A percentile compares a stretch with the other conserved stretches of the same genome.
Conservation (phyloP, 2,888 invertebrate species). For the Hanleya hanleyi region DNA sequence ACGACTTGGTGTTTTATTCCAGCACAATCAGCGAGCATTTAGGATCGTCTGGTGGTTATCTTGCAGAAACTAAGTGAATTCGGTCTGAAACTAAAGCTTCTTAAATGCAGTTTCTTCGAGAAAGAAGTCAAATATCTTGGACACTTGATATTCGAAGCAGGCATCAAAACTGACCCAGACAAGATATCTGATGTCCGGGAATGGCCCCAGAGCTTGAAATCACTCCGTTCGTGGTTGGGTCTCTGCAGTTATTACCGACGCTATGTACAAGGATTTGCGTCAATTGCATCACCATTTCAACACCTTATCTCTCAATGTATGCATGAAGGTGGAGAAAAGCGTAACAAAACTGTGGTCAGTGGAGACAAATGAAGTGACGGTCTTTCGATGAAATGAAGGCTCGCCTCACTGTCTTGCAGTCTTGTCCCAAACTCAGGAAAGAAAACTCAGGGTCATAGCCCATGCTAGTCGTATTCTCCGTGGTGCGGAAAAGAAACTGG, state of each 20-base stretch:
- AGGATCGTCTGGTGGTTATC: neutral
- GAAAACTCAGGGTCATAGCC: slow-evolving; percentile 12
- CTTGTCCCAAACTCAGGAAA: slow-evolving; percentile 5
- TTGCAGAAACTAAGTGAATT: slow-evolving; percentile 7
- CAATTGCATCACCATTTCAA: slow-evolving; percentile 2
- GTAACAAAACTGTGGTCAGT: neutral
- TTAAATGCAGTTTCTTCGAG: slow-evolving; percentile 4
- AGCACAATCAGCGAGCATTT: neutral
- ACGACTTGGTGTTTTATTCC: slow-evolving; percentile 5
- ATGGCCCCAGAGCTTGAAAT: neutral
- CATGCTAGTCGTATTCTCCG: slow-evolving; percentile 14
- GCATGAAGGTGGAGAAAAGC: neutral
- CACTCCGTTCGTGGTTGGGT: slow-evolving; percentile 7
- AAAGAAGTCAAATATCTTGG: slow-evolving; percentile 1
- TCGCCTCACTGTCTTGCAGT: neutral
- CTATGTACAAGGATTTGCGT: slow-evolving; percentile 4
- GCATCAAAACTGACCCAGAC: neutral
- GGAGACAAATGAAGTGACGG: neutral
- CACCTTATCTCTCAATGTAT: neutral
- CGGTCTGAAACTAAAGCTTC: slow-evolving; percentile 8
- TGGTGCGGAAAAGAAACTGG: slow-evolving; percentile 3
- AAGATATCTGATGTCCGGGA: too few relatives aligned
- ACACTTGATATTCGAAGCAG: neutral
- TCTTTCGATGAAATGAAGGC: slow-evolving; percentile 5
- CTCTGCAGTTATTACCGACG: slow-evolving; percentile 4